Evolutionary conservation across 2,113 vertebrate species (phyloP).

Genomic region (Marmota flaviventris): DNA sequence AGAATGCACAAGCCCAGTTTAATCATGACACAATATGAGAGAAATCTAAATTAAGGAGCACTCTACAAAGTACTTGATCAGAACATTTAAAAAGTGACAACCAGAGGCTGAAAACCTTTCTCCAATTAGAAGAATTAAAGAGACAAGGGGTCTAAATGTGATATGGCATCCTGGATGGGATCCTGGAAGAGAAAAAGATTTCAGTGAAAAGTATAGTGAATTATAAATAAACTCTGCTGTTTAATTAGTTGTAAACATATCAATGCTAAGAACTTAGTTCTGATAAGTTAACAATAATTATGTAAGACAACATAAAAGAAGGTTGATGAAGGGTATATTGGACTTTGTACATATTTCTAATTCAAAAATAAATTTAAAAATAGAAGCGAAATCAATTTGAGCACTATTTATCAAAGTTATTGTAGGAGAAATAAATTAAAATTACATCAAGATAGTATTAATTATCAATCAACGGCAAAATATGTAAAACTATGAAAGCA

Average conservation of each 20-base stretch:
- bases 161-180: background rate
- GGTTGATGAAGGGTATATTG: too few species aligned
- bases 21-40: background rate
- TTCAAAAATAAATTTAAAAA: background rate
- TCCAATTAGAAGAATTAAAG: background rate
- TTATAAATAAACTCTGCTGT: background rate
- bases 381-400: background rate
- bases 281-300: background rate
- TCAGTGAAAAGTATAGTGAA: background rate
- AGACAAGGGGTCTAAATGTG: background rate
- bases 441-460: background rate
- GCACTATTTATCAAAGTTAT: background rate
- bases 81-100: background rate
- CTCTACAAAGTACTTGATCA: background rate
- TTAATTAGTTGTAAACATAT: background rate
- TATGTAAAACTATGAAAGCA: background rate
- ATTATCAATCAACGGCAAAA: background rate
- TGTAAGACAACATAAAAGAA: background rate
- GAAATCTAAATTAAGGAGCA: background rate
- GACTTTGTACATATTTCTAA: background rate
- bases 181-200: background rate
- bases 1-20: too few species aligned
- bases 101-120: background rate
- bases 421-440: background rate
- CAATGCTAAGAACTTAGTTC: background rate